These are phyloP conservation scores for Hemaris fuciformis DNA, from an alignment of 2,888 invertebrate species.

Conservation along the genomic window DNA sequence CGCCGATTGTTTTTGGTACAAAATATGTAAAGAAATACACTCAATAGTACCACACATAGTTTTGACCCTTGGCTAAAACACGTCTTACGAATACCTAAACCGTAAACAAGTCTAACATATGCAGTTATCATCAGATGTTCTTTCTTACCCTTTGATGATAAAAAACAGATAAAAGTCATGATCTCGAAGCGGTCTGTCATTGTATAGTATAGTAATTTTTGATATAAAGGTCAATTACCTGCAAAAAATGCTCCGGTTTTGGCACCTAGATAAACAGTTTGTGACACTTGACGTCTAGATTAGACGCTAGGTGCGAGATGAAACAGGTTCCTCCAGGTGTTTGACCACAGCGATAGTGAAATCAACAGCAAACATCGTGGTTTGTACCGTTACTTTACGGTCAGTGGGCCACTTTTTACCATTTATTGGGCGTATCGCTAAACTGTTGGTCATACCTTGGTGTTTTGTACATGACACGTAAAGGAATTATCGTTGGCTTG, in stretches of 20 bases:
- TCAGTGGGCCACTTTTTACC: constrained; percentile 74
- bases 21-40: too few species aligned
- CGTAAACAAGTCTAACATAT: too few species aligned
- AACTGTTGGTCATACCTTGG: constrained; percentile 31
- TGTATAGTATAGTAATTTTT: not conserved
- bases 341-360: constrained; percentile 51
- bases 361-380: constrained; percentile 39
- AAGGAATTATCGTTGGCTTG: constrained; percentile 1
- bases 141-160: too few species aligned
- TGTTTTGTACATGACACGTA: constrained; percentile 9
- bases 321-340: constrained; percentile 30
- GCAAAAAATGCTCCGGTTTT: not conserved
- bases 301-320: constrained; percentile 13
- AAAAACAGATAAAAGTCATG: not conserved
- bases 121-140: too few species aligned
- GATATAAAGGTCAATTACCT: not conserved
- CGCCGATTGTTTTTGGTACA: too few species aligned
- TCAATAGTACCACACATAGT: too few species aligned
- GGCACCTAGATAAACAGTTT: not conserved
- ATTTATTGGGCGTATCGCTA: constrained; percentile 61
- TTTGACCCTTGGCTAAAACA: too few species aligned
- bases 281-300: not conserved
- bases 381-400: constrained; percentile 64
- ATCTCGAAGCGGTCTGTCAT: not conserved
- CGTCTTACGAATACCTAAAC: too few species aligned